phyloP scores from a whole-genome alignment of 2,888 invertebrate species.

The Temnothorax rugatulus region DNA sequence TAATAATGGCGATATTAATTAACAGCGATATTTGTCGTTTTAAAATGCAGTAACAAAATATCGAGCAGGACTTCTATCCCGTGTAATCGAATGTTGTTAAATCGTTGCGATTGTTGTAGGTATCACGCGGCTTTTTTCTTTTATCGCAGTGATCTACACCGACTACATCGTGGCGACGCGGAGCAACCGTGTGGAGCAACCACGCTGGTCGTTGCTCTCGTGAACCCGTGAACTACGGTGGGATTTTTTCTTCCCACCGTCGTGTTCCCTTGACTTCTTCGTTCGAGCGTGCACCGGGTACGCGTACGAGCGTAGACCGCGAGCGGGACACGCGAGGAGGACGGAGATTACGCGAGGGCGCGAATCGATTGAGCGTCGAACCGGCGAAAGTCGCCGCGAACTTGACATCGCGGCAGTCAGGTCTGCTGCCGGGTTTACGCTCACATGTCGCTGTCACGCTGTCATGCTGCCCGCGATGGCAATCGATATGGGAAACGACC shows the following conservation, averaged over 20 bases:
- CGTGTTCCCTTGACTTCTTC: constrained; percentile 37
- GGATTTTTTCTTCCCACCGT: constrained; percentile 25
- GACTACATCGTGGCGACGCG: background rate
- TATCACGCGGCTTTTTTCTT: too few species aligned
- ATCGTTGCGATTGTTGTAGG: too few species aligned
- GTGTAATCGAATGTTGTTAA: too few species aligned
- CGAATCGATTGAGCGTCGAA: constrained; percentile 71
- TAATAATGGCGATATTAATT: too few species aligned
- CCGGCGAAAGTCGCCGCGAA: constrained; percentile 69
- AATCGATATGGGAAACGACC: background rate
- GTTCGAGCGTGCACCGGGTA: constrained; percentile 8
- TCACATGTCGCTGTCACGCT: background rate
- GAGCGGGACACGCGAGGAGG: constrained; percentile 58
- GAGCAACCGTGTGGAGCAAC: background rate
- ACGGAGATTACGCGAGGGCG: constrained; percentile 58
- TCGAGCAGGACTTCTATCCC: too few species aligned
- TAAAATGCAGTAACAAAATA: too few species aligned
- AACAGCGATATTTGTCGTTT: too few species aligned
- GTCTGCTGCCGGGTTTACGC: constrained; percentile 7
- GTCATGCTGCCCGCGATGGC: constrained; percentile 5
- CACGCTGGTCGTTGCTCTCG: constrained; percentile 47
- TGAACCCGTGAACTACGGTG: constrained; percentile 30
- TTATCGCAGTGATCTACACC: background rate
- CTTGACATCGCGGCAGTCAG: constrained; percentile 65
- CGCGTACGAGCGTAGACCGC: constrained; percentile 16